A percentile compares a stretch with the other conserved stretches of the same genome.
Conservation (phyloP, 2,113 vertebrate genomes). For the Bubo blakistoni region DNA sequence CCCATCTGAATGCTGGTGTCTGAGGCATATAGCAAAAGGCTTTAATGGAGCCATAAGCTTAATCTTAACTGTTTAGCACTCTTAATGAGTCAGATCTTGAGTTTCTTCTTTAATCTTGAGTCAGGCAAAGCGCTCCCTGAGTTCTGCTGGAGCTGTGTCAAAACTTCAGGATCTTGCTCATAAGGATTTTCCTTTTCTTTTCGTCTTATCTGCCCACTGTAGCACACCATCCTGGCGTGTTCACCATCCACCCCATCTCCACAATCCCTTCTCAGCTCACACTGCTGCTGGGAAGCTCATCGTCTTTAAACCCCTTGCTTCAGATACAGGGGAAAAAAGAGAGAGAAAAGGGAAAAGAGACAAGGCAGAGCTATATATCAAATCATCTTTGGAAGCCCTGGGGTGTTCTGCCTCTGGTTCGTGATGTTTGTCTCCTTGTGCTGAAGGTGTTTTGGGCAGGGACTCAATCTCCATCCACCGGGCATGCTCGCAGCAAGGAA, state of each 20-base stretch:
- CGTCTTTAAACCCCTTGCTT: not conserved
- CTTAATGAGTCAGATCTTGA: not conserved
- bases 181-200: not conserved
- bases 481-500: rapidly evolving
- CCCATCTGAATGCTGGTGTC: not conserved
- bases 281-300: not conserved
- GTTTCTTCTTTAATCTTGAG: not conserved
- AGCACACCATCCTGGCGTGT: rapidly evolving
- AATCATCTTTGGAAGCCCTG: not conserved
- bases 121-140: not conserved
- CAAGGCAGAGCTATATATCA: not conserved
- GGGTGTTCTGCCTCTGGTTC: not conserved
- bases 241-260: not conserved
- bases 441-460: not conserved
- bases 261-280: not conserved
- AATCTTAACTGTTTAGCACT: not conserved
- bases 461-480: not conserved
- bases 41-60: not conserved
- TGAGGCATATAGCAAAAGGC: not conserved
- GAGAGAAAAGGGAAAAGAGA: not conserved
- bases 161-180: not conserved
- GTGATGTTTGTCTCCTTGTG: not conserved
- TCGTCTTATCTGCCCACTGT: rapidly evolving
- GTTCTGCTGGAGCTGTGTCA: not conserved
- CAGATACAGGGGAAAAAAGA: not conserved